These are phyloP conservation scores for Miniopterus natalensis DNA, from an alignment of 2,113 vertebrate species.

Conservation along the genomic window DNA sequence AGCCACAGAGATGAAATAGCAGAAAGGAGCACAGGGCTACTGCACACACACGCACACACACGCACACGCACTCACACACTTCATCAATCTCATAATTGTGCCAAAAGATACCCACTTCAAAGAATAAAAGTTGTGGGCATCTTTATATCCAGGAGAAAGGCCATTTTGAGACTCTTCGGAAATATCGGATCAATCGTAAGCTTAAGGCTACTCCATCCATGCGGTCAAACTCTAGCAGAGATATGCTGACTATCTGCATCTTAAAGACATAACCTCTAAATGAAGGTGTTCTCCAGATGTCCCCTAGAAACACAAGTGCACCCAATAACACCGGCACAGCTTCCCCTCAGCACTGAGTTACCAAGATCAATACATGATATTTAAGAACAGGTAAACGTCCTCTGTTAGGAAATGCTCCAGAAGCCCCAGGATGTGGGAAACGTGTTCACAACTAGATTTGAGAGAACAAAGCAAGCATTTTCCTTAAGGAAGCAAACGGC, in stretches of 20 bases:
- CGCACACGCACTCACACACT: neutral
- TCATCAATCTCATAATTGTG: neutral
- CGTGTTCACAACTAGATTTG: neutral
- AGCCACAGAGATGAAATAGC: neutral
- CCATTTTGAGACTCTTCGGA: neutral
- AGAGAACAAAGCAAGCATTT: constrained; percentile 49
- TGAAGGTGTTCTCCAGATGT: neutral
- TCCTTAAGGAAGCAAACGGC: neutral
- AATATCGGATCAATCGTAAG: neutral
- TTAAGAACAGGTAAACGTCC: neutral
- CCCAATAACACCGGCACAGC: neutral
- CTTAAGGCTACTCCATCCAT: neutral
- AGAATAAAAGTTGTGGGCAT: neutral
- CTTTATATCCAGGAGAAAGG: neutral
- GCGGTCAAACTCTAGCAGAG: neutral
- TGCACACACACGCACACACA: too few relatives aligned
- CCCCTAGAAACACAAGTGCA: neutral
- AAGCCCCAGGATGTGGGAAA: constrained; percentile 26
- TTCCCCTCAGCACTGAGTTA: neutral
- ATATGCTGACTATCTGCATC: neutral
- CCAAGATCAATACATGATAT: constrained; percentile 36
- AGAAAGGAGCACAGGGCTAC: neutral
- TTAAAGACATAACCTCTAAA: neutral
- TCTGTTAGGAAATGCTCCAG: neutral
- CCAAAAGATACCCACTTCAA: neutral